Percentiles rank a stretch among this genome's conserved stretches.
Evolutionary conservation across 2,113 vertebrate genomes (phyloP).

Genomic region (Aspidoscelis tigris): DNA sequence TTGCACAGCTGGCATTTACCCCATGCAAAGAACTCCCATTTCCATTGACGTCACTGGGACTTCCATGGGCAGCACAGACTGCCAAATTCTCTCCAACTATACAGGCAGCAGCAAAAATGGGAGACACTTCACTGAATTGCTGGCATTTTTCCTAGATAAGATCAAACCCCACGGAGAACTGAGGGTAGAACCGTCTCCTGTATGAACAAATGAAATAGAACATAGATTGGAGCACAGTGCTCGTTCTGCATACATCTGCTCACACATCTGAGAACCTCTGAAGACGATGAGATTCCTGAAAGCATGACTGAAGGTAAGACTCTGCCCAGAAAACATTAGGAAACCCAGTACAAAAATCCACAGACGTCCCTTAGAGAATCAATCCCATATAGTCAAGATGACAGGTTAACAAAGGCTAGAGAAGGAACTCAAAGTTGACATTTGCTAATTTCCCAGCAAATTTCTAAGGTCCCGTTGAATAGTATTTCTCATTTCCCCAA

Average conservation of each 20-base stretch:
- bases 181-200: not conserved
- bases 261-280: too few species aligned
- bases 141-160: constrained; percentile 2
- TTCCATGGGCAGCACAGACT: not conserved
- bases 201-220: not conserved
- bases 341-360: not conserved
- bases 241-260: not conserved
- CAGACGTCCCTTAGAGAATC: not conserved
- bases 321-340: not conserved
- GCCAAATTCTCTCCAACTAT: fast-evolving
- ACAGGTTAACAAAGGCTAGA: too few species aligned
- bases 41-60: constrained; percentile 29
- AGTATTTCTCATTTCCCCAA: too few species aligned
- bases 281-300: not conserved
- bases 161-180: fast-evolving
- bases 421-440: too few species aligned
- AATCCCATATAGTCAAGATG: not conserved
- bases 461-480: too few species aligned
- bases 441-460: too few species aligned
- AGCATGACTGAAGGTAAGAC: too few species aligned
- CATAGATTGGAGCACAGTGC: not conserved
- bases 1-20: not conserved
- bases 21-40: not conserved
- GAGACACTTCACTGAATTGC: not conserved
- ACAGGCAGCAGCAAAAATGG: not conserved